phyloP scores from a whole-genome alignment of 2,113 vertebrate species.

The Picathartes gymnocephalus region DNA sequence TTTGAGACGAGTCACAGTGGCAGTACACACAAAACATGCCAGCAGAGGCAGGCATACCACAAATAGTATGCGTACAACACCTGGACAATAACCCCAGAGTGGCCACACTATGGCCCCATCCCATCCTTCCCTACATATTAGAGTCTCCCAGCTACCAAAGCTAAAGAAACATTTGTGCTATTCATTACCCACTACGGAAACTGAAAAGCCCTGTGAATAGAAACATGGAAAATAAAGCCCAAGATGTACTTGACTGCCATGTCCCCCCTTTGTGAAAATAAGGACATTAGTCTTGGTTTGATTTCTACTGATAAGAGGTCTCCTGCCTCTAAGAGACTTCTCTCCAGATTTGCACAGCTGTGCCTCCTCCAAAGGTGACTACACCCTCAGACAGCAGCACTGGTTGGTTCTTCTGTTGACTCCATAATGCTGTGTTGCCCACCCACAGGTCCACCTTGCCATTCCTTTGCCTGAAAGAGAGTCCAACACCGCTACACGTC shows the following conservation, averaged over 20 bases:
- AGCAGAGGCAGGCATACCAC: neutral
- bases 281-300: neutral
- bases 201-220: neutral
- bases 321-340: neutral
- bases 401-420: neutral
- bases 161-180: neutral
- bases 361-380: neutral
- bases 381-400: no score
- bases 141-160: neutral
- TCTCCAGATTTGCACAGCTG: neutral
- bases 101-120: neutral
- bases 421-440: neutral
- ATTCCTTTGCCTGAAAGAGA: neutral
- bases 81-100: rapidly evolving
- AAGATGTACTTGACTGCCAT: neutral
- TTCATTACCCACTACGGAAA: neutral
- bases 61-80: rapidly evolving
- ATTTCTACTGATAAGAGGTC: neutral
- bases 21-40: neutral
- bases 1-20: rapidly evolving
- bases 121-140: neutral
- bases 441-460: no score
- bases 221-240: neutral
- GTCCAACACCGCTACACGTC: rapidly evolving
- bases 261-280: neutral